Evolutionary conservation across 2,888 invertebrate species (phyloP), one percentile per base, ranked within the genome.

Genomic region (Plutella xylostella): DNA sequence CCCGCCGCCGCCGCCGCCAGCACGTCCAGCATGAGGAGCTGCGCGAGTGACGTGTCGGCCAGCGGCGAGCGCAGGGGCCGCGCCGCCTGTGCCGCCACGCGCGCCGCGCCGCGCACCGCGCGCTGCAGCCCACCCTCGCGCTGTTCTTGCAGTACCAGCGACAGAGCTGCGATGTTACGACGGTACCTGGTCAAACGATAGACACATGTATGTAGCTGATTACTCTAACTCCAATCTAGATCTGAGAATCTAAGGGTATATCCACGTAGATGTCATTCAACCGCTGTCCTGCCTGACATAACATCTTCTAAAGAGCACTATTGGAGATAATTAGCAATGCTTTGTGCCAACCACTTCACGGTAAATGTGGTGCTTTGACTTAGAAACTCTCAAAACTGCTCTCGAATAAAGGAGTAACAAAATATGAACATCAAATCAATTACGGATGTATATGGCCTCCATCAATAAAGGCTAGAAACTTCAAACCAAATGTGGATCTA

Each of bases 171-270:
- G 4, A 45, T 34, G 28, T 34, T 41, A 2, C 17, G n/a, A 9
- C 45, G 40, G 41, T 45, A 45, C 14, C 43, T 43, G 35, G 18
- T 20, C 11, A n/a, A 31, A 14, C n/a, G n/a, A n/a, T n/a, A n/a
- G n/a, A n/a, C n/a, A n/a, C n/a, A n/a, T n/a, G n/a, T n/a, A n/a
- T n/a, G n/a, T n/a, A n/a, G n/a, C n/a, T n/a, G n/a, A n/a, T n/a
- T n/a, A n/a, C n/a, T n/a, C n/a, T n/a, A n/a, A n/a, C n/a, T n/a
- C n/a, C n/a, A n/a, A n/a, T n/a, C n/a, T n/a, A n/a, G n/a, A n/a
- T n/a, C n/a, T n/a, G n/a, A n/a, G n/a, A n/a, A n/a, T n/a, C n/a
- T n/a, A n/a, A n/a, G n/a, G n/a, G n/a, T n/a, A n/a, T n/a, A n/a
- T n/a, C n/a, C n/a, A n/a, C n/a, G n/a, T n/a, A n/a, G n/a, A n/a